A percentile compares a stretch with the other conserved stretches of the same genome.
Conservation (phyloP, 2,888 invertebrate species). For the Lithophane socia region DNA sequence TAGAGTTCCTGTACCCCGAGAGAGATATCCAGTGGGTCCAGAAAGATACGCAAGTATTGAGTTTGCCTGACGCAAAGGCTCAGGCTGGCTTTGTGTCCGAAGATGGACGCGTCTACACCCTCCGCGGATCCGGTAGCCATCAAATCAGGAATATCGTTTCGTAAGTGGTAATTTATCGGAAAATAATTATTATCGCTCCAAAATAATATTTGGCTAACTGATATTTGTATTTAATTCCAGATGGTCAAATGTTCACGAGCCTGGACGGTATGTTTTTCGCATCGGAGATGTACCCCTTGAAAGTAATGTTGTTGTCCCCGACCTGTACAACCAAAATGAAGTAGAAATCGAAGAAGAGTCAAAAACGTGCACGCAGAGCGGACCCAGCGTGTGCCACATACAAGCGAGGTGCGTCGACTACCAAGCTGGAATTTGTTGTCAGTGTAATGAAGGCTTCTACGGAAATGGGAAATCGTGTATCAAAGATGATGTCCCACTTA, state of each 20-base stretch:
- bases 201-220: constrained; percentile 2
- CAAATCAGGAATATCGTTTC: constrained; percentile 94
- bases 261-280: constrained; percentile 96
- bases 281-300: constrained; percentile 93
- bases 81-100: constrained; percentile 98
- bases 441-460: constrained; percentile 95
- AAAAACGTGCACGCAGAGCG: constrained; percentile 91
- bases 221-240: constrained; percentile 86
- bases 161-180: constrained; percentile 85
- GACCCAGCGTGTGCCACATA: constrained; percentile 94
- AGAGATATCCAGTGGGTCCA: constrained; percentile 98
- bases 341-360: constrained; percentile 86
- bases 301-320: constrained; percentile 93
- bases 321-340: constrained; percentile 88
- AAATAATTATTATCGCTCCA: not conserved
- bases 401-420: constrained; percentile 96
- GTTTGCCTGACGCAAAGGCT: constrained; percentile 96
- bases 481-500: constrained; percentile 94
- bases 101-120: constrained; percentile 93
- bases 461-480: constrained; percentile 98
- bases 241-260: constrained; percentile 95
- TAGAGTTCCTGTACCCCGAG: constrained; percentile 96
- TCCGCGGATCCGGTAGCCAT: constrained; percentile 98
- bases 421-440: constrained; percentile 96
- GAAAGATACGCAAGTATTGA: constrained; percentile 93